Evolutionary conservation across 2,888 invertebrate species (phyloP).

Genomic region (Cetonia aurata): DNA sequence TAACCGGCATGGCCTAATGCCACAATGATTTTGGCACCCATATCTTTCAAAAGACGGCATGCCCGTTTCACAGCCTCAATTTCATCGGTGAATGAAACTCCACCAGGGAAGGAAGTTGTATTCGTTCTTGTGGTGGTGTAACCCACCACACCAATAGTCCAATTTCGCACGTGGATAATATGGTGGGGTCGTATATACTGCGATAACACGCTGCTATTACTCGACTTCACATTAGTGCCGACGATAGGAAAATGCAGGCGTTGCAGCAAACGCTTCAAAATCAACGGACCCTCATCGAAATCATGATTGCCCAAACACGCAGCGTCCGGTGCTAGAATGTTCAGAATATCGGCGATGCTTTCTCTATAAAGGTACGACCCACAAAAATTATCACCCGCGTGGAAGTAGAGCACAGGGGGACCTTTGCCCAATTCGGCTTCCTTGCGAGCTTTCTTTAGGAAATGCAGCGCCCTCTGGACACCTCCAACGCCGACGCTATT

Average conservation of each 20-base stretch:
- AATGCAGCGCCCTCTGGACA: slow-evolving; percentile 80
- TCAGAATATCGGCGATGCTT: slow-evolving; percentile 84
- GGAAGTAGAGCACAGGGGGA: slow-evolving; percentile 83
- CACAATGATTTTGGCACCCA: slow-evolving; percentile 83
- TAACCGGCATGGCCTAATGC: slow-evolving; percentile 93
- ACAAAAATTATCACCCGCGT: slow-evolving; percentile 93
- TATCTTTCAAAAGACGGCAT: slow-evolving; percentile 60
- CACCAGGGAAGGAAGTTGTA: slow-evolving; percentile 1
- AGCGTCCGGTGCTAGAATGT: slow-evolving; percentile 85
- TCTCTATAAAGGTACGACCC: slow-evolving; percentile 90
- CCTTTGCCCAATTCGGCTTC: slow-evolving; percentile 69
- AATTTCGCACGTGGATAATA: slow-evolving; percentile 68
- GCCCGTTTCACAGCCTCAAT: slow-evolving; percentile 26
- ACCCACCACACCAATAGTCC: slow-evolving; percentile 76
- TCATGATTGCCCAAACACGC: slow-evolving; percentile 91
- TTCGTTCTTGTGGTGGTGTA: slow-evolving; percentile 69
- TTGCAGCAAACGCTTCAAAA: slow-evolving; percentile 76
- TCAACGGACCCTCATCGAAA: slow-evolving; percentile 85
- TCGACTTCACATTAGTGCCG: slow-evolving; percentile 4
- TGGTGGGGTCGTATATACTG: slow-evolving; percentile 11
- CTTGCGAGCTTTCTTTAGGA: slow-evolving; percentile 73
- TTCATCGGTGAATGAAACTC: slow-evolving; percentile 33
- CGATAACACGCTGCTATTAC: not conserved
- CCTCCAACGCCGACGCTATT: slow-evolving; percentile 73
- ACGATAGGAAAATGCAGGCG: not conserved